Evolutionary conservation across 2,888 invertebrate genomes (phyloP).

Genomic region (Polydrusus tereticollis): DNA sequence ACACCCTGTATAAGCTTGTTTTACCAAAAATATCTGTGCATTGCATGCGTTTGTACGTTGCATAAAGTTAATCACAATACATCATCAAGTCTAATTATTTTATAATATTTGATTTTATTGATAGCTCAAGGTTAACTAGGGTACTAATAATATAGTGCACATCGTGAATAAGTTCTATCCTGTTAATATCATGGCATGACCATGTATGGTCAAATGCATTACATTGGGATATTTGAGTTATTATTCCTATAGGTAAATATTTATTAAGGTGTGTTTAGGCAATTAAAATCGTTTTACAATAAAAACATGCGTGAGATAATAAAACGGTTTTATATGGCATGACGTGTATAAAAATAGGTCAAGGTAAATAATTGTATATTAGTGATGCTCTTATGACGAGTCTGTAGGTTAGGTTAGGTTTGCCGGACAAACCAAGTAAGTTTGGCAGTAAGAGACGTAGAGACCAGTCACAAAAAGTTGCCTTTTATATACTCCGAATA

Average conservation of each 20-base stretch:
- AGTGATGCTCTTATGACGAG: too few species aligned
- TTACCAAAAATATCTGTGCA: neutral
- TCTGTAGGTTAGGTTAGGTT: too few species aligned
- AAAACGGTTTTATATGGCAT: too few species aligned
- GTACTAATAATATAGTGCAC: conserved; percentile 8
- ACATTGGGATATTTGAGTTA: neutral
- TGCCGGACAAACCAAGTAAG: too few species aligned
- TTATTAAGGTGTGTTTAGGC: neutral
- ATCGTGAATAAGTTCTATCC: neutral
- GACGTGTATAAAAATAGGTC: too few species aligned
- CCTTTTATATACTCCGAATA: too few species aligned
- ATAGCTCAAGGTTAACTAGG: neutral
- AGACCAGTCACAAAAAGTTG: too few species aligned
- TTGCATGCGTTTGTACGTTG: neutral
- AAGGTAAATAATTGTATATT: too few species aligned
- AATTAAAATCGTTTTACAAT: neutral
- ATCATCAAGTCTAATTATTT: neutral
- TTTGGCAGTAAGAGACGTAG: too few species aligned
- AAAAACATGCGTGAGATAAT: too few species aligned
- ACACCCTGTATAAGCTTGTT: too few species aligned
- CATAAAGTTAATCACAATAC: neutral
- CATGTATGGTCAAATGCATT: neutral
- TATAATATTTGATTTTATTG: neutral
- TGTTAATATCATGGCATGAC: neutral
- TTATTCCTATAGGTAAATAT: neutral